Evolutionary conservation across 2,797 vertebrate genomes (phyloP), one percentile per base, ranked within the genome.

Genomic region (Rhodeus uyekii): DNA sequence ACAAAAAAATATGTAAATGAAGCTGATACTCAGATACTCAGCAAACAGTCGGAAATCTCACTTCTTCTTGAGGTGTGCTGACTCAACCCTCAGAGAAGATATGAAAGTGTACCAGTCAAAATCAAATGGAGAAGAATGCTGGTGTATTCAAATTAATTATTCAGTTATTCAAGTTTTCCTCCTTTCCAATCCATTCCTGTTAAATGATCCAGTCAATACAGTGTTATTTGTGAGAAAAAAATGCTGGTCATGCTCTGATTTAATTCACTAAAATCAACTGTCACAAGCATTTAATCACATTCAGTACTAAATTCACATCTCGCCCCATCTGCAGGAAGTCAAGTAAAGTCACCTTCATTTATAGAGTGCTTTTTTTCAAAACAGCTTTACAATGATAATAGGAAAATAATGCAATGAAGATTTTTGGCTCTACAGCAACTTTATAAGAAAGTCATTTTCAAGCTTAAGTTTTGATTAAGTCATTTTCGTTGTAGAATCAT

Each of bases 31-130:
- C 10, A 18, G 44, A 53, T 53, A 68, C 58, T 79, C 6, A 9
- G 32, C 34, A 78, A 34, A 53, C 16, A 22, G 7, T 8, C n/a
- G 18, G 46, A 68, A 4, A 5, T 34, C 18, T 48, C 3, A 3
- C 27, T 19, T 32, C 4, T 38, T 53, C 38, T 74, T 55, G 12
- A 39, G 48, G 29, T 73, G 61, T 76, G 69, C 10, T 60, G 27
- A 87, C 67, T 77, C 76, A 60, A 61, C 13, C 64, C 38, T 78
- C 83, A 78, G 69, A 46, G 68, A 69, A 74, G 82, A 82, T 84
- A 71, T 78, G 36, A 24, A 60, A 76, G 39, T 39, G 34, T 39
- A 63, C 72, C 64, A 36, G 44, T 36, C 78, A 69, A 77, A 79
- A 61, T 29, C 27, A 80, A 78, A 82, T 69, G 39, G 29, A 69